These are phyloP conservation scores for Hypselothyrea guttata DNA, from an alignment of 2,888 invertebrate genomes.

Conservation along the genomic window DNA sequence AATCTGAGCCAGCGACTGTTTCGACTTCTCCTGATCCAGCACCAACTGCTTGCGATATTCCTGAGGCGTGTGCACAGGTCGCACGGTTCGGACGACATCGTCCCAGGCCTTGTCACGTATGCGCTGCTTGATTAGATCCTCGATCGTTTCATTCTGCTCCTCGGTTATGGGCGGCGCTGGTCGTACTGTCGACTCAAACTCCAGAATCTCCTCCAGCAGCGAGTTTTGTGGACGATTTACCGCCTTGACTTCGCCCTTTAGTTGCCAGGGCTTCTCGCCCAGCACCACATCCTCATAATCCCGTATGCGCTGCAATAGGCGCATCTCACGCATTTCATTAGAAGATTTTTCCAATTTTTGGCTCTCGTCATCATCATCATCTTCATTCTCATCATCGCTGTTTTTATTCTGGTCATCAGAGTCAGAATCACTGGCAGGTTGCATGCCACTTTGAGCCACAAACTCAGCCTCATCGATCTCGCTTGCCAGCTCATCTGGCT, in stretches of 20 bases:
- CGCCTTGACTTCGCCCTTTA: slow-evolving; percentile 94
- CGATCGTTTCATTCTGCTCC: slow-evolving; percentile 92
- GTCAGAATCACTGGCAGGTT: slow-evolving; percentile 58
- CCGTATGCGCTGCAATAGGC: slow-evolving; percentile 87
- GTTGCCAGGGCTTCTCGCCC: slow-evolving; percentile 95
- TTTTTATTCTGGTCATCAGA: slow-evolving; percentile 54
- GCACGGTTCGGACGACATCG: slow-evolving; percentile 93
- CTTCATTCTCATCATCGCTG: slow-evolving; percentile 37
- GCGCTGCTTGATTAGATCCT: slow-evolving; percentile 94
- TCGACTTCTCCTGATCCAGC: slow-evolving; percentile 96
- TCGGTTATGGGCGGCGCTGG: slow-evolving; percentile 96
- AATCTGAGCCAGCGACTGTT: slow-evolving; percentile 94
- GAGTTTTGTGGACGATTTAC: slow-evolving; percentile 94
- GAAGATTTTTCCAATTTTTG: slow-evolving; percentile 83
- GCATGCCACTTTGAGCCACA: slow-evolving; percentile 62
- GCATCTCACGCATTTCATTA: slow-evolving; percentile 89
- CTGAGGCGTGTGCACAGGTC: slow-evolving; percentile 90
- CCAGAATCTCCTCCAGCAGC: slow-evolving; percentile 93
- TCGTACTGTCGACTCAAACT: slow-evolving; percentile 92
- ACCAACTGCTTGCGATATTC: slow-evolving; percentile 94
- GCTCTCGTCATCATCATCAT: slow-evolving; percentile 30
- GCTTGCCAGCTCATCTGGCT: slow-evolving; percentile 34
- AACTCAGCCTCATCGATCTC: slow-evolving; percentile 62
- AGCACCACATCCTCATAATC: slow-evolving; percentile 89
- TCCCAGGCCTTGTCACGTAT: slow-evolving; percentile 97